Conservation (phyloP, 2,113 vertebrate genomes). For the Nesogale talazaci region DNA sequence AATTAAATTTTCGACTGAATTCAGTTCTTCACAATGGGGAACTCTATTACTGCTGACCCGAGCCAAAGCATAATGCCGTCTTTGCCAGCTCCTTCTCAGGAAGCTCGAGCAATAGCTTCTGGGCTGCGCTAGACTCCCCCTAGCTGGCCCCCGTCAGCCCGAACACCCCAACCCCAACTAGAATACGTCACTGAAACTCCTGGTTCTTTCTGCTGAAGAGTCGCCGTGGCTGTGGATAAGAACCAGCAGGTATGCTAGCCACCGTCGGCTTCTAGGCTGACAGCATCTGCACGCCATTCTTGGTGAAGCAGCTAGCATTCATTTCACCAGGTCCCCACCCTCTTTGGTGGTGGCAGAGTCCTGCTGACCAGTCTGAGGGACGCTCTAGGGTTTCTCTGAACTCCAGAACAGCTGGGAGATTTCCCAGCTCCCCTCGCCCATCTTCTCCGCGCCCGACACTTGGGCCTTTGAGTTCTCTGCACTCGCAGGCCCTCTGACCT, state of each 20-base stretch:
- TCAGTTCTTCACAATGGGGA: conserved; percentile 40
- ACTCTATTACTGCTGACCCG: conserved; percentile 39
- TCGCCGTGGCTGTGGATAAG: accelerated
- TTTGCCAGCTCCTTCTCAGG: neutral
- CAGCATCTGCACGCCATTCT: neutral
- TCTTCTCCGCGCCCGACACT: neutral
- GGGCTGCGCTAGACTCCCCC: neutral
- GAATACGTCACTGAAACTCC: accelerated
- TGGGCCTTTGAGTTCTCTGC: neutral
- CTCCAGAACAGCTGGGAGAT: neutral
- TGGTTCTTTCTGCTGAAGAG: neutral
- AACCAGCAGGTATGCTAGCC: accelerated
- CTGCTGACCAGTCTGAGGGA: neutral
- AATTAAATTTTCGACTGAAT: conserved; percentile 63
- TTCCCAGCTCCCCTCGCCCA: neutral
- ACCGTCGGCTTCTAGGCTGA: neutral
- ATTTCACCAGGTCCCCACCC: neutral
- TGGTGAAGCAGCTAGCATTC: accelerated
- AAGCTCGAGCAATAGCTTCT: neutral
- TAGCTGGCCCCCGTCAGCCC: accelerated
- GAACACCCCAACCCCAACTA: neutral
- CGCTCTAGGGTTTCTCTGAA: neutral
- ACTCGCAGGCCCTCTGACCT: no score
- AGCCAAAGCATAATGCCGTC: neutral
- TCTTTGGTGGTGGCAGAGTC: neutral